Base-by-base conservation (phyloP, 2,113 vertebrate species). In the Scalopus aquaticus region DNA sequence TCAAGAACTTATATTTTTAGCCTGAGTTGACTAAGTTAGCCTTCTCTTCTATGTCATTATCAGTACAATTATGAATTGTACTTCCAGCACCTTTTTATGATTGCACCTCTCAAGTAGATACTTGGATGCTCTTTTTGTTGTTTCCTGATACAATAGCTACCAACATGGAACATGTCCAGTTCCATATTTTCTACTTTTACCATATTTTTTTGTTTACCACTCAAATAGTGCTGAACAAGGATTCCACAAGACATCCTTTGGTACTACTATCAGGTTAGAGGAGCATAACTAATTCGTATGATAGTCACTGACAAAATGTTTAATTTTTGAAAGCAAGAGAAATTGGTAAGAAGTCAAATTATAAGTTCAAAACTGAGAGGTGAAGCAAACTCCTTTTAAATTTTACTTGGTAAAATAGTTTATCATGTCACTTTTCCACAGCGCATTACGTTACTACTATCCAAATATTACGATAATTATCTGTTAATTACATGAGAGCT, bases 401-500 rank as follows among this genome's bases (percentile, higher is more conserved):
- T 93, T 93, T 81, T 72, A 44, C 30, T 81, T 88, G 46, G 42
- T 95, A 46, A 89, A 91, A 39, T 65, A 42, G 56, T 74, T 88
- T 88, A 76, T 44, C 44, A 44, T 78, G 19, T 19, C 39, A 78
- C 9, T 69, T 80, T 80, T 60, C 32, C 9, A 92, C 20, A 77
- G 13, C 24, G 78, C 9, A 39, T 17, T 72, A 10, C 12, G 22
- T 22, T 42, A 42, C 69, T 72, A 42, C 19, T 42, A 39, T 72
- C 20, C 37, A 83, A 83, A 81, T 86, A 56, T 64, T 74, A 46
- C 0, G 16, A 2, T 78, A 85, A 30, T 77, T 81, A 67, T 81
- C n/a, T 81, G 16, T 42, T 74, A 91, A 65, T 80, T 76, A 32
- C 6, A 13, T 2, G 2, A 67, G 16, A 67, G 3, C 24, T 77